Percentiles rank a stretch among this genome's conserved stretches.
phyloP scores from a whole-genome alignment of 2,797 vertebrate genomes.

The Gymnopithys bicolor region DNA sequence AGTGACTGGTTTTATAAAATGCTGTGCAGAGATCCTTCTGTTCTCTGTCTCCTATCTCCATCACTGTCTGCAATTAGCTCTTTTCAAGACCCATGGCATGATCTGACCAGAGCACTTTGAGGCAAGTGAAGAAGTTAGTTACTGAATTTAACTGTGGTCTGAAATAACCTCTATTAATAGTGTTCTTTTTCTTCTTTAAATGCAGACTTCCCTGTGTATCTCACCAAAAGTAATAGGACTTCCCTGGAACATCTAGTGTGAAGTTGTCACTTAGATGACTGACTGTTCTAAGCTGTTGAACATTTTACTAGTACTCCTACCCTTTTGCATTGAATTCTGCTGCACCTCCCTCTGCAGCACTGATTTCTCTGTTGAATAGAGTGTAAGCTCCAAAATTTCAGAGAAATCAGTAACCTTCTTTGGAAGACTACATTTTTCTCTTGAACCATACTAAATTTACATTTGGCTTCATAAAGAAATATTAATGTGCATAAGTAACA shows the following conservation, averaged over 20 bases:
- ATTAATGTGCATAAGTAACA: neutral
- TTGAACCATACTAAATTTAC: neutral
- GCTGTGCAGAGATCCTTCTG: neutral
- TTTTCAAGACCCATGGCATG: neutral
- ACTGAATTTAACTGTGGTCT: neutral
- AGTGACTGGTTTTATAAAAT: neutral
- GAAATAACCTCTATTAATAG: neutral
- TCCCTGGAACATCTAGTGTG: neutral
- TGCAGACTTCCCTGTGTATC: neutral
- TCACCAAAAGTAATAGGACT: neutral
- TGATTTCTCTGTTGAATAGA: neutral
- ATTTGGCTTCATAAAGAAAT: neutral
- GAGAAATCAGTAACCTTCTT: neutral
- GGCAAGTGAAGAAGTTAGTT: neutral
- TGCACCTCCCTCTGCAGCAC: neutral
- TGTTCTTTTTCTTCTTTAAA: neutral
- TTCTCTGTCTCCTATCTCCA: neutral
- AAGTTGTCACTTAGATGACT: neutral
- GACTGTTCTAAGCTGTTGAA: neutral
- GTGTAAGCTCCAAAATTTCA: neutral
- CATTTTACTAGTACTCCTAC: neutral
- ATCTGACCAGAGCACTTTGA: neutral
- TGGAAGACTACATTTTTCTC: neutral
- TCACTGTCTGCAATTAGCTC: neutral
- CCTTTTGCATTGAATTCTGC: neutral